Percentiles rank a stretch among this genome's conserved stretches.
These are phyloP conservation scores for Toxonevra muliebris DNA, from an alignment of 2,888 invertebrate species.

Conservation along the genomic window DNA sequence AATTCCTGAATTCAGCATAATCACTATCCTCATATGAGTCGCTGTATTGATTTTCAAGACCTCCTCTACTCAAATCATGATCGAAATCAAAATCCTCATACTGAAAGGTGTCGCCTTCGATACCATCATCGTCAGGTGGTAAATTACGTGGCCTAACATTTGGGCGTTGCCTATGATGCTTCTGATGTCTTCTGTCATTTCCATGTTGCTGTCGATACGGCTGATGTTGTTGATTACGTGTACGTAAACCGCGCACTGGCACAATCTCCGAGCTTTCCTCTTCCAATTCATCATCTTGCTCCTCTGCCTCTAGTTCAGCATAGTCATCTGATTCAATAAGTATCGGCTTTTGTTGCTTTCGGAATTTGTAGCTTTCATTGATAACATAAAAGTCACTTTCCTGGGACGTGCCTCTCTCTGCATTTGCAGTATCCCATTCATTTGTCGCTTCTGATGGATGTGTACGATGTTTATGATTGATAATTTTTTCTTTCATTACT, in stretches of 20 bases:
- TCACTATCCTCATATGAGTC: constrained; percentile 50
- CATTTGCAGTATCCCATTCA: not conserved
- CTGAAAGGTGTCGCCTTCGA: constrained; percentile 57
- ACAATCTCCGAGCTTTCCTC: constrained; percentile 20
- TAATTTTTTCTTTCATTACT: not conserved
- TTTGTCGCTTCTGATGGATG: not conserved
- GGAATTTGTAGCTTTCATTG: constrained; percentile 46
- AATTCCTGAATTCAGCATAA: constrained; percentile 48
- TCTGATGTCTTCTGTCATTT: not conserved
- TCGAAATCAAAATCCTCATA: constrained; percentile 61
- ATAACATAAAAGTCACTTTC: constrained; percentile 56
- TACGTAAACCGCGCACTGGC: constrained; percentile 18
- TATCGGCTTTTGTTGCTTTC: constrained; percentile 48
- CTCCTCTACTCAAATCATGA: constrained; percentile 1
- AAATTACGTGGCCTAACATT: constrained; percentile 38
- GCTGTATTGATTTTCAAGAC: constrained; percentile 37
- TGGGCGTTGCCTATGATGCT: constrained; percentile 3
- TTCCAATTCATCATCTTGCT: constrained; percentile 40
- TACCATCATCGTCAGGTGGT: constrained; percentile 36
- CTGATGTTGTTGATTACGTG: not conserved
- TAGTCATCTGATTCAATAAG: constrained; percentile 49
- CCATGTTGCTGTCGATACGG: constrained; percentile 20
- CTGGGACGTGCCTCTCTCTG: constrained; percentile 23
- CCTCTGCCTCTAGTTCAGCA: constrained; percentile 43
- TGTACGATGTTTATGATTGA: not conserved